Evolutionary conservation across 2,888 invertebrate species (phyloP), one percentile per base, ranked within the genome.

Genomic region (Globia sparganii): DNA sequence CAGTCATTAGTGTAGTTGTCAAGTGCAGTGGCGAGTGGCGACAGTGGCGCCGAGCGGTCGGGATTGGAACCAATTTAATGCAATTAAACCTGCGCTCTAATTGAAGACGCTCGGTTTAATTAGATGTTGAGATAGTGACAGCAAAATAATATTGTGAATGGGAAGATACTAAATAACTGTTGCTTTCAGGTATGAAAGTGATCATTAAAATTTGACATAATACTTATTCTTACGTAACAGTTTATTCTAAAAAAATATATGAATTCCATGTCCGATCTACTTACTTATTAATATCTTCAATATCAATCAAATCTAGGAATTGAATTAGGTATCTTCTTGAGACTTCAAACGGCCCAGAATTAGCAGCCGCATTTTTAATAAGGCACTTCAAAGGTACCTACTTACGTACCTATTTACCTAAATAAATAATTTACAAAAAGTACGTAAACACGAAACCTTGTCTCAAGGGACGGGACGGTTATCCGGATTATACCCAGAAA

Each of bases 1-100:
- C 13, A 65, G 71, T 78, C 61, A 61, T 86, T 83, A 74, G 68
- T 59, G 85, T 31, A 43, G 85, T 81, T 72, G 82, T 85, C 71
- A 74, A 83, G 74, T 61, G 43, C 78, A 83, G 62, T 28, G 13
- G 40, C 67, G 58, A 83, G 62, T 28, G 13, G 40, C 67, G 58
- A 66, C 65, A 28, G 67, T 53, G 58, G 72, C 68, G 59, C 43
- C 56, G 58, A 49, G 62, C 49, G 72, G 69, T 9, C n/a, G 58
- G 9, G 31, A 56, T 71, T 58, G 61, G 21, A 74, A 86, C 83
- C 40, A 83, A 86, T 78, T 86, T 64, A 67, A 77, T 66, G 58
- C 34, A 64, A 70, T 81, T 58, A 65, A 53, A 71, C 67, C 58
- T 67, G 43, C 40, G 37, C 25, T 71, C 59, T 67, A 71, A 61